A percentile compares a stretch with the other conserved stretches of the same genome.
These are phyloP conservation scores for Burhinus bistriatus DNA, from an alignment of 2,113 vertebrate species.

Conservation along the genomic window DNA sequence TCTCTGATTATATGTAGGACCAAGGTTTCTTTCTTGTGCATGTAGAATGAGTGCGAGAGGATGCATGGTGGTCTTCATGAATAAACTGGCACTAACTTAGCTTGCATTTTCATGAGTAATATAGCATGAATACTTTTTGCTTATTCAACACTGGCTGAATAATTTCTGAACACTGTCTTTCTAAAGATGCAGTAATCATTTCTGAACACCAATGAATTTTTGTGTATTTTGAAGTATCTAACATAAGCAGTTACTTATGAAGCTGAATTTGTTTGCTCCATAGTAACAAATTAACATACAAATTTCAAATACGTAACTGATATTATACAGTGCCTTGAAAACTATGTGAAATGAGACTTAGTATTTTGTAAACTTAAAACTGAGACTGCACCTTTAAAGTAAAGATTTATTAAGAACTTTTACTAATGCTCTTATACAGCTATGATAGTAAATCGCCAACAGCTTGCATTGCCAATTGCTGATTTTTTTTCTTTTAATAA, in stretches of 20 bases:
- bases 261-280: conserved; percentile 56
- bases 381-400: conserved; percentile 78
- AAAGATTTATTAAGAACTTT: conserved; percentile 67
- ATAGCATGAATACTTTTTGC: conserved; percentile 76
- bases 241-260: neutral
- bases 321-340: conserved; percentile 53
- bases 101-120: conserved; percentile 69
- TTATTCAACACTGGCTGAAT: conserved; percentile 75
- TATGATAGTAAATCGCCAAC: conserved; percentile 71
- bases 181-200: conserved; percentile 78
- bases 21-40: conserved; percentile 61
- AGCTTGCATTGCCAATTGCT: conserved; percentile 80
- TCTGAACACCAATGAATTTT: conserved; percentile 10
- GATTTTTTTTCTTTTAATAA: conserved; percentile 83
- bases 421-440: conserved; percentile 68
- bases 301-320: conserved; percentile 39
- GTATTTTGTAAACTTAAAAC: conserved; percentile 61
- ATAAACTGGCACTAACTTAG: conserved; percentile 67
- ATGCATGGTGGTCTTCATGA: conserved; percentile 72
- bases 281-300: conserved; percentile 48
- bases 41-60: conserved; percentile 65
- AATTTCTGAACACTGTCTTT: conserved; percentile 72
- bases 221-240: conserved; percentile 41
- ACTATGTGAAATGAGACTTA: conserved; percentile 27
- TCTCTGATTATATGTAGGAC: neutral